These are phyloP conservation scores for Enteromius paludinosus DNA, from an alignment of 2,797 vertebrate species.

Conservation along the genomic window DNA sequence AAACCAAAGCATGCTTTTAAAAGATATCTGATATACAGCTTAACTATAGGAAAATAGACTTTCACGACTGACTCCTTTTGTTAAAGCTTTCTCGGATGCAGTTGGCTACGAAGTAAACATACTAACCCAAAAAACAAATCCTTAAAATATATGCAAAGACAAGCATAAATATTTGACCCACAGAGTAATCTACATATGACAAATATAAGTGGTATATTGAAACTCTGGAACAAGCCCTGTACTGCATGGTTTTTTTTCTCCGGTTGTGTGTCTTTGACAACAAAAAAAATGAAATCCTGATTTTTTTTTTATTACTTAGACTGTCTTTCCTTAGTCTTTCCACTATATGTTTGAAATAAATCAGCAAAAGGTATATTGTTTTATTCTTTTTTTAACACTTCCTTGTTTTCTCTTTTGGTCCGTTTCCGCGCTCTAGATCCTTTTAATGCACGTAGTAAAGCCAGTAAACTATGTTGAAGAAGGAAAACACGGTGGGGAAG, in stretches of 20 bases:
- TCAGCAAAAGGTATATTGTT: constrained; percentile 67
- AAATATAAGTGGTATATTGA: constrained; percentile 84
- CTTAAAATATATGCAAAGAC: constrained; percentile 86
- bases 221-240: constrained; percentile 80
- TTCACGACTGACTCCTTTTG: constrained; percentile 77
- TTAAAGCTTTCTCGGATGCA: constrained; percentile 84
- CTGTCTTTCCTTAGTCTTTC: constrained; percentile 58
- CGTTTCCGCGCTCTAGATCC: constrained; percentile 20
- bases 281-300: constrained; percentile 82
- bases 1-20: constrained; percentile 82
- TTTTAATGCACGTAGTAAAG: constrained; percentile 98
- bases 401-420: constrained; percentile 55
- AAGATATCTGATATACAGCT: constrained; percentile 82
- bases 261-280: constrained; percentile 78
- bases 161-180: constrained; percentile 88
- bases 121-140: constrained; percentile 81
- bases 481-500: constrained; percentile 98
- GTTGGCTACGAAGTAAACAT: constrained; percentile 83
- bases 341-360: constrained; percentile 68
- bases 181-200: constrained; percentile 85
- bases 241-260: constrained; percentile 72
- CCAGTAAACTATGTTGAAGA: constrained; percentile 99
- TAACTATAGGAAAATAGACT: constrained; percentile 82
- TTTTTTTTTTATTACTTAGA: constrained; percentile 70
- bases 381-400: constrained; percentile 59